Base-by-base conservation (phyloP, 2,797 vertebrate genomes). In the Thaleichthys pacificus region DNA sequence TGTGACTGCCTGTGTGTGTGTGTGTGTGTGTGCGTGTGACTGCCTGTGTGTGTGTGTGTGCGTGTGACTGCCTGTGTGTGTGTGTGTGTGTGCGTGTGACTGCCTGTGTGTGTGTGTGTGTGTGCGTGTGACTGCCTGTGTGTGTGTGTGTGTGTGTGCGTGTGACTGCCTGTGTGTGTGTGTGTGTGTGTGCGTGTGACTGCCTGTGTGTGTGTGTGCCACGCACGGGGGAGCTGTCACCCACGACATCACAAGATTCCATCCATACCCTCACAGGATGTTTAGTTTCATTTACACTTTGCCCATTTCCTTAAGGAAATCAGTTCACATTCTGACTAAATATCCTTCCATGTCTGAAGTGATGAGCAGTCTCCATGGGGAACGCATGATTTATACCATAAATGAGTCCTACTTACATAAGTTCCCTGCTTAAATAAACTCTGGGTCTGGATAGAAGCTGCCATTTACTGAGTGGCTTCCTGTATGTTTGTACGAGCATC, bases 401-500 rank as follows among this genome's bases (percentile, higher is more conserved):
- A 89, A 84, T 85, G 77, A 86, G 76, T 78, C 69, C 61, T 77
- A 83, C 85, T 92, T 87, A 83, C 85, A 85, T 88, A 90, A 88
- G 77, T 81, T 82, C 85, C 84, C 84, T 81, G 83, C 82, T 88
- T 82, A 86, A 85, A 86, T 84, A 89, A 91, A 91, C 75, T 51
- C 21, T 83, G 66, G 76, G 78, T 67, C 75, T 65, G 70, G 80
- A 80, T 71, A 81, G 79, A 86, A 86, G 85, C 65, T 80, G 78
- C 77, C 86, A 88, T 80, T 67, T 87, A 84, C 24, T 19, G 51
- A 35, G 64, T 81, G 91, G 87, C 91, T 86, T 85, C 82, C 86
- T 86, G 89, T 93, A 93, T 93, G 87, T 94, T 93, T 91, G 86
- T 75, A 83, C 83, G 84, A 79, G 87, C 85, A 88, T 83, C 77